Evolutionary conservation across 2,113 vertebrate genomes (phyloP).

Genomic region (Ammodytes marinus): DNA sequence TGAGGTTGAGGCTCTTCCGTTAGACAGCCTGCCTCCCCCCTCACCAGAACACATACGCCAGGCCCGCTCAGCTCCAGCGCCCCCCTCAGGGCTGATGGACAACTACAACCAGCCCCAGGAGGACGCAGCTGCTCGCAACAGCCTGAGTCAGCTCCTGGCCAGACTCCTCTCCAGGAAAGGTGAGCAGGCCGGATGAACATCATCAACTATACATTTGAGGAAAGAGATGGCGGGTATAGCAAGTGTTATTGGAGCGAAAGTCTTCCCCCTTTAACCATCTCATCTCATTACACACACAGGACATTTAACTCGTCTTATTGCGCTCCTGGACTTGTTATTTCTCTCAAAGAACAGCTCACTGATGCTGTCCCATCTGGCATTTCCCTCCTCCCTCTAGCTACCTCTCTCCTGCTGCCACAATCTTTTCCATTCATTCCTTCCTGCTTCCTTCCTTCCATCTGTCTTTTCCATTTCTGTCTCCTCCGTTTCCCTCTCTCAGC

Average conservation of each 20-base stretch:
- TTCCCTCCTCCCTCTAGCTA: slow-evolving; percentile 56
- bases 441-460: background rate
- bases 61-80: slow-evolving; percentile 72
- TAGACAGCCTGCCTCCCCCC: slow-evolving; percentile 53
- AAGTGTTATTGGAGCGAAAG: background rate
- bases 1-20: slow-evolving; percentile 41
- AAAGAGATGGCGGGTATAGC: background rate
- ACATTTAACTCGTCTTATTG: background rate
- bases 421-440: slow-evolving; percentile 20
- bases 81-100: slow-evolving; percentile 53
- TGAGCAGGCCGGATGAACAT: slow-evolving; percentile 37
- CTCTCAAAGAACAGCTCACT: slow-evolving; percentile 19
- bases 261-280: slow-evolving; percentile 2
- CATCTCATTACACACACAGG: slow-evolving; percentile 13
- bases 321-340: slow-evolving; percentile 28
- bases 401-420: slow-evolving; percentile 16
- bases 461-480: slow-evolving; percentile 24
- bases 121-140: slow-evolving; percentile 53
- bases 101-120: slow-evolving; percentile 64
- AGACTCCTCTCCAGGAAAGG: slow-evolving; percentile 83
- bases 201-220: too few species aligned
- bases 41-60: slow-evolving; percentile 70
- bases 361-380: slow-evolving; percentile 75
- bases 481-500: background rate
- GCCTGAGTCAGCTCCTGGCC: slow-evolving; percentile 80